phyloP scores from a whole-genome alignment of 2,113 vertebrate species.

The Scomber japonicus region DNA sequence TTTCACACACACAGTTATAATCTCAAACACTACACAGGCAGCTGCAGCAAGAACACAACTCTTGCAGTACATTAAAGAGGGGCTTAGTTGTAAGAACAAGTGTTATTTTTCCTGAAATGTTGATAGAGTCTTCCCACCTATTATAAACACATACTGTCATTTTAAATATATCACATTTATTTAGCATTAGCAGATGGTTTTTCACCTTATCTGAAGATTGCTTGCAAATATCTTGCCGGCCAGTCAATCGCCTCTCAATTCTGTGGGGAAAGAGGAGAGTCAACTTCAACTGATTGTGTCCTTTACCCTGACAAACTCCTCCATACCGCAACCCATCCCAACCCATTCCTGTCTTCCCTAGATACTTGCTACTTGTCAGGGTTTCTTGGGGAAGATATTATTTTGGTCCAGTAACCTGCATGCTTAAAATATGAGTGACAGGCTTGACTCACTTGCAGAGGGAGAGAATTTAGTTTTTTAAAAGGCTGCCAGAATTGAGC shows the following conservation, averaged over 20 bases:
- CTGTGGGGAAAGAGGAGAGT: constrained; percentile 48
- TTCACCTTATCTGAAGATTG: constrained; percentile 66
- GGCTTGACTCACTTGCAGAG: constrained; percentile 81
- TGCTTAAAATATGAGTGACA: constrained; percentile 87
- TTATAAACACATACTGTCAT: constrained; percentile 47
- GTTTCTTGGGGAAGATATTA: constrained; percentile 85
- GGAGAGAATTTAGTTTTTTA: constrained; percentile 78
- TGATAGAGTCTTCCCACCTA: constrained; percentile 38
- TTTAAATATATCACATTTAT: constrained; percentile 68
- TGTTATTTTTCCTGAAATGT: constrained; percentile 59
- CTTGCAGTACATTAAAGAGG: constrained; percentile 53
- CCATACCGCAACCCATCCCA: constrained; percentile 28
- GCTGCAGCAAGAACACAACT: constrained; percentile 46
- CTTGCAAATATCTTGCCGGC: constrained; percentile 68
- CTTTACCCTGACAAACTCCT: constrained; percentile 37
- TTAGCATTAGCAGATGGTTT: constrained; percentile 66
- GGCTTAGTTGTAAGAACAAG: constrained; percentile 55
- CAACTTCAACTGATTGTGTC: constrained; percentile 70
- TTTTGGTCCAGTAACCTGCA: constrained; percentile 87
- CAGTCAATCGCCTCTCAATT: constrained; percentile 31
- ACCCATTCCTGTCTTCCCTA: constrained; percentile 64
- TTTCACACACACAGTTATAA: constrained; percentile 33
- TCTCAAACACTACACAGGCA: constrained; percentile 51
- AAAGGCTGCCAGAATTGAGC: constrained; percentile 68
- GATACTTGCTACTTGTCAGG: constrained; percentile 81